A percentile compares a stretch with the other conserved stretches of the same genome.
These are phyloP conservation scores for Coleophora flavipennella DNA, from an alignment of 2,888 invertebrate genomes.

Conservation along the genomic window DNA sequence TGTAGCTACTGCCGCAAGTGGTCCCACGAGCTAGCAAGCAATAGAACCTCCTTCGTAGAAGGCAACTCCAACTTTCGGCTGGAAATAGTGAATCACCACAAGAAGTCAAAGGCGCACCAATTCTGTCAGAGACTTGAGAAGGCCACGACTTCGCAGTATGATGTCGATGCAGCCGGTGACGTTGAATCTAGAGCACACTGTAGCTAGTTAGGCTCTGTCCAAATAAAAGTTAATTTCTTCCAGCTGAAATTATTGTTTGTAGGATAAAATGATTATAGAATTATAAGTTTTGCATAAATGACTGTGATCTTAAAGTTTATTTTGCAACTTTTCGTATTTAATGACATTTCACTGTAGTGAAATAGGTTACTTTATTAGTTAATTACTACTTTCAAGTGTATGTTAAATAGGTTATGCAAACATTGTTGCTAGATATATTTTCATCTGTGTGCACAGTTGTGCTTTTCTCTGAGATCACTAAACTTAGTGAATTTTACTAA, in stretches of 20 bases:
- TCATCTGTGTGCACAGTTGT: background rate
- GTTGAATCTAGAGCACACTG: background rate
- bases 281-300: no score
- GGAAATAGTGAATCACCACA: conserved; percentile 85
- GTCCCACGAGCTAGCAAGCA: conserved; percentile 77
- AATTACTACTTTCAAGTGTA: no score
- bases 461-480: conserved; percentile 1
- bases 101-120: conserved; percentile 83
- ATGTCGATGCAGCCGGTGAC: conserved; percentile 1
- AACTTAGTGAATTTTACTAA: conserved; percentile 1
- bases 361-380: no score
- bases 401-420: no score
- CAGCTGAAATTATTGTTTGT: background rate
- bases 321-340: no score
- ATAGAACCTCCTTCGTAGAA: conserved; percentile 84
- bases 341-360: no score
- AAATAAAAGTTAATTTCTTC: background rate
- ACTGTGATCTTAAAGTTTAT: no score
- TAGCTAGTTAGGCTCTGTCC: background rate
- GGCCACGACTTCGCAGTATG: background rate
- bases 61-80: conserved; percentile 83
- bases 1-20: conserved; percentile 80
- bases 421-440: no score
- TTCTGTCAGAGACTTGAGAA: conserved; percentile 72
- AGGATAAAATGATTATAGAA: no score